Evolutionary conservation across 2,888 invertebrate genomes (phyloP).

Genomic region (Cordylochernes scorpioides): DNA sequence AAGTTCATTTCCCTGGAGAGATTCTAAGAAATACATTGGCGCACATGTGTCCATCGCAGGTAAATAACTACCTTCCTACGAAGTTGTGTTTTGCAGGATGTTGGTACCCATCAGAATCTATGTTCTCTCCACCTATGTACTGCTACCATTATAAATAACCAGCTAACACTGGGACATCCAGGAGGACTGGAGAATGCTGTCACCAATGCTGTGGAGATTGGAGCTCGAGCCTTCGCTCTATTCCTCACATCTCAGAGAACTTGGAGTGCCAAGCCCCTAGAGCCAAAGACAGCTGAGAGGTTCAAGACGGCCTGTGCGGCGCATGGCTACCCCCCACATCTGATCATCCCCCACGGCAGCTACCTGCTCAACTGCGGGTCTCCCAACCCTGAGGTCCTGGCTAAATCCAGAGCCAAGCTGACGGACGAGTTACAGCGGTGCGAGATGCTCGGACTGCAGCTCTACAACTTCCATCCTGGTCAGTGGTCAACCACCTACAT

Average conservation of each 20-base stretch:
- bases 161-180: too few relatives aligned
- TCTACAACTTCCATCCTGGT: conserved; percentile 28
- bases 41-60: too few relatives aligned
- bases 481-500: conserved; percentile 1
- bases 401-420: conserved; percentile 21
- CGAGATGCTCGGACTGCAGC: conserved; percentile 23
- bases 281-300: conserved; percentile 16
- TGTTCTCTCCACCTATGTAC: too few relatives aligned
- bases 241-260: conserved; percentile 21
- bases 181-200: conserved; percentile 21
- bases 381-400: conserved; percentile 21
- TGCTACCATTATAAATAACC: too few relatives aligned
- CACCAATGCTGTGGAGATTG: conserved; percentile 18
- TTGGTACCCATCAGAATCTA: too few relatives aligned
- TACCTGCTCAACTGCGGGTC: conserved; percentile 26
- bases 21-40: too few relatives aligned
- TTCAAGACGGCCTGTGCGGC: conserved; percentile 20
- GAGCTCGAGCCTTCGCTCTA: conserved; percentile 20
- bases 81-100: too few relatives aligned
- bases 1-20: too few relatives aligned
- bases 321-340: conserved; percentile 15
- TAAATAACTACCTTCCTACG: too few relatives aligned
- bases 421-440: conserved; percentile 25
- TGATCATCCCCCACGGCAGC: conserved; percentile 22
- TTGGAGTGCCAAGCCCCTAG: conserved; percentile 21